Conservation (phyloP, 2,797 vertebrate genomes). For the Acanthiza pusilla region DNA sequence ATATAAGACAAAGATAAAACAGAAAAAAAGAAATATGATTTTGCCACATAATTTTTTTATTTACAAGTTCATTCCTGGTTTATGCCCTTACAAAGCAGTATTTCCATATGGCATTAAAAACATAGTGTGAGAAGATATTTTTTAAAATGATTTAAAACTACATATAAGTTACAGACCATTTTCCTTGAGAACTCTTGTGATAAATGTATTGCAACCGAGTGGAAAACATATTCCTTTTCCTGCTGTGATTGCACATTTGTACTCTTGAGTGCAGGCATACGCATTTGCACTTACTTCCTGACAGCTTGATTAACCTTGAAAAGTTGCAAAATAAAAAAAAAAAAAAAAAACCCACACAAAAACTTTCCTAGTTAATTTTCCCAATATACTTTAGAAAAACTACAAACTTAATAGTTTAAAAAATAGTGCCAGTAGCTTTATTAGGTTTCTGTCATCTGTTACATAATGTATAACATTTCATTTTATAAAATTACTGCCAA, state of each 20-base stretch:
- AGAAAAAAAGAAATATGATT: background rate
- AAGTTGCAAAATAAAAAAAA: conserved; percentile 26
- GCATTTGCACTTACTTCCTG: conserved; percentile 58
- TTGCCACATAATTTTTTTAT: background rate
- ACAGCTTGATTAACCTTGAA: conserved; percentile 68
- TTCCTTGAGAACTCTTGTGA: conserved; percentile 53
- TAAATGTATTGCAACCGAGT: conserved; percentile 61
- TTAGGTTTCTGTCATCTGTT: background rate
- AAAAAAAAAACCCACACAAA: background rate
- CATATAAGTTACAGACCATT: conserved; percentile 57
- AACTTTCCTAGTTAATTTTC: conserved; percentile 21
- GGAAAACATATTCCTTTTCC: conserved; percentile 66
- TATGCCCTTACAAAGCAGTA: conserved; percentile 1
- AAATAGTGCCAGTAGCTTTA: background rate
- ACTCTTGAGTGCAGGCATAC: conserved; percentile 43
- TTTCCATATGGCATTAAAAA: conserved; percentile 27
- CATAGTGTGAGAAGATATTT: conserved; percentile 17
- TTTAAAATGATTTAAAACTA: conserved; percentile 44
- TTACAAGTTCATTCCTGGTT: conserved; percentile 3
- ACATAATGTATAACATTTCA: background rate
- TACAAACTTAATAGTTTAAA: background rate
- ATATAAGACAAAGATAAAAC: background rate
- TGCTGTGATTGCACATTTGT: conserved; percentile 69
- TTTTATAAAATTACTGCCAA: background rate
- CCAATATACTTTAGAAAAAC: background rate